Evolutionary conservation across 2,888 invertebrate species (phyloP), one percentile per base, ranked within the genome.

Genomic region (Balanococcus diminutus): DNA sequence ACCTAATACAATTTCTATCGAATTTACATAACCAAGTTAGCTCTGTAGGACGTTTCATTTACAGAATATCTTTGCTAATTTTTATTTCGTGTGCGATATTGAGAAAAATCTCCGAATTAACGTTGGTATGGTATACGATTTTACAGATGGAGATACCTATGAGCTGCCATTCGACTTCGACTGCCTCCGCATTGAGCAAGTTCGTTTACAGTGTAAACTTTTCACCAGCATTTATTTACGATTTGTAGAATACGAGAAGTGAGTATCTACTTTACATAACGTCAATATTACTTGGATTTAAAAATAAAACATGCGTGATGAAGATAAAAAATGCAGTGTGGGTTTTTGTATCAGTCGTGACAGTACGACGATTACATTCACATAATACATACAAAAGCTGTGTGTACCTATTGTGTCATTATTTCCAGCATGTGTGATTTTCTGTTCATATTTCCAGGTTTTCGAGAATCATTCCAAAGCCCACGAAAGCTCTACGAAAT

Each of bases 241-340:
- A 56, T 56, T 56, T 56, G 75, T 19, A 9, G 19, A 16, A 19
- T 36, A 36, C 75, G 19, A 11, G 36, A n/a, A 36, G 25, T 79
- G 19, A 2, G 14, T 67, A 19, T 2, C n/a, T n/a, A n/a, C n/a
- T 19, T 79, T 79, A 36, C 16, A 11, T 79, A 32, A 79, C 28
- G 67, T 79, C 75, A 79, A 36, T 79, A 72, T 72, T n/a, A 79
- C 19, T 79, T 8, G 19, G 36, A 79, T 79, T 79, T 36, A 19
- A 36, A 79, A 36, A 31, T 67, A 79, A 79, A 79, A 79, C 75
- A 36, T 79, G 75, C 19, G 28, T 67, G 67, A 79, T 79, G 19
- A 79, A 14, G 75, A 79, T 36, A 36, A 31, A 36, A 19, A 36
- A n/a, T 67, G 16, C 8, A 2, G 36, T 36, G 16, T 22, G 25